These are phyloP conservation scores for Caenorhabditis macrosperma DNA, from an alignment of 2,888 invertebrate genomes.

Conservation along the genomic window DNA sequence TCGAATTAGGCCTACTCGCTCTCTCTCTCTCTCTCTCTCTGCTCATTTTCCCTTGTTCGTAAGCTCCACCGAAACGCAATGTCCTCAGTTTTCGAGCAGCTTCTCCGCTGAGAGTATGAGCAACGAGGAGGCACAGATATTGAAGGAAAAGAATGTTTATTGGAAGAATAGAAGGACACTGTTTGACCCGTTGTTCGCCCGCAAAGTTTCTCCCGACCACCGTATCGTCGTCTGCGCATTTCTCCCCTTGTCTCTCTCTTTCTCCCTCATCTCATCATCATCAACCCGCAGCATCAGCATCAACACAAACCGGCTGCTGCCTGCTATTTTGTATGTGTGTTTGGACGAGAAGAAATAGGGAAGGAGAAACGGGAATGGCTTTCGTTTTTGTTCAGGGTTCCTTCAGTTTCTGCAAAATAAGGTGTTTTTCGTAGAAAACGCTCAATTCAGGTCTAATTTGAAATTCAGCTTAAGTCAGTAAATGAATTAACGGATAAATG, in stretches of 20 bases:
- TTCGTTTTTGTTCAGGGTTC: neutral
- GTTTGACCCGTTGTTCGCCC: conserved; percentile 32
- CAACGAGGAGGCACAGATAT: too few species aligned
- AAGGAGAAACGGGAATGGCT: neutral
- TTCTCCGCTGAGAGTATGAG: too few species aligned
- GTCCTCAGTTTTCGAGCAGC: too few species aligned
- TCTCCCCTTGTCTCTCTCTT: conserved; percentile 16
- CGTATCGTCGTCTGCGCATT: conserved; percentile 22
- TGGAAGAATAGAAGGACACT: conserved; percentile 14
- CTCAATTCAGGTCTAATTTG: too few species aligned
- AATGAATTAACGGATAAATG: too few species aligned
- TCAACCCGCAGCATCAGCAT: neutral
- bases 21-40: conserved; percentile 1
- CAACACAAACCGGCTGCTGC: conserved; percentile 42
- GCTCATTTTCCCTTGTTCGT: neutral
- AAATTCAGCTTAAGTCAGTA: too few species aligned
- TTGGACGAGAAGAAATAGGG: conserved; percentile 11
- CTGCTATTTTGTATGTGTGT: conserved; percentile 22
- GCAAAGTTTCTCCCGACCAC: conserved; percentile 27
- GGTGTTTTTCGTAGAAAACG: too few species aligned
- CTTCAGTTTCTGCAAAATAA: too few species aligned
- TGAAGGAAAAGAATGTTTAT: conserved; percentile 22
- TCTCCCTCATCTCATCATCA: conserved; percentile 37
- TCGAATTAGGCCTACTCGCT: conserved; percentile 37
- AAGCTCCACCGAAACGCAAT: neutral